phyloP scores from a whole-genome alignment of 2,113 vertebrate species.

The Lucifuga dentata region DNA sequence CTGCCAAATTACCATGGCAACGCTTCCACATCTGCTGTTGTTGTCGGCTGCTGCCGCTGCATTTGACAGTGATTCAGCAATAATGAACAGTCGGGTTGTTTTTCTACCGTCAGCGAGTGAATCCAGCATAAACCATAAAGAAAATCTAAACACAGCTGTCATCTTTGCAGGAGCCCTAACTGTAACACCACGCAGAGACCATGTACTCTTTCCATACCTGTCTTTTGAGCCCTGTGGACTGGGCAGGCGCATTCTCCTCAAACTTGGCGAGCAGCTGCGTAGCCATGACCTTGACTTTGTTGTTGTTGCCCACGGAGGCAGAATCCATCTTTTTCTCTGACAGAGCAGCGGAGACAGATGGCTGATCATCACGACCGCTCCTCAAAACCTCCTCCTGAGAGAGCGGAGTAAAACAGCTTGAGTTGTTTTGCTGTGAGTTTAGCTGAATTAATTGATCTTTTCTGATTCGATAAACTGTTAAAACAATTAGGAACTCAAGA shows the following conservation, averaged over 20 bases:
- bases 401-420: neutral
- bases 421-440: neutral
- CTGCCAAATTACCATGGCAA: no score
- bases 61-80: no score
- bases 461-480: conserved; percentile 5
- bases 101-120: no score
- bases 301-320: conserved; percentile 86
- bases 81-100: no score
- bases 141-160: neutral
- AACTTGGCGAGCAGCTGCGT: conserved; percentile 97
- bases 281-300: conserved; percentile 98
- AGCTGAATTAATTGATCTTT: conserved; percentile 16
- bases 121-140: no score
- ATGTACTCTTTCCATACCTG: conserved; percentile 83
- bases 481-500: conserved; percentile 14
- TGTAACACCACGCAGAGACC: neutral
- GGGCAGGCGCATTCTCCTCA: conserved; percentile 92
- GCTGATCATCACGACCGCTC: conserved; percentile 82
- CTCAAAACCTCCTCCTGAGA: conserved; percentile 87
- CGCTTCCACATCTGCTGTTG: no score
- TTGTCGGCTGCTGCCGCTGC: no score
- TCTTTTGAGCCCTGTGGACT: conserved; percentile 86
- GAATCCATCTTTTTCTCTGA: conserved; percentile 87
- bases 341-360: conserved; percentile 77
- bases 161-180: neutral